Conservation (phyloP, 1,140 invertebrate species). For the Drosophila micromelanica region DNA sequence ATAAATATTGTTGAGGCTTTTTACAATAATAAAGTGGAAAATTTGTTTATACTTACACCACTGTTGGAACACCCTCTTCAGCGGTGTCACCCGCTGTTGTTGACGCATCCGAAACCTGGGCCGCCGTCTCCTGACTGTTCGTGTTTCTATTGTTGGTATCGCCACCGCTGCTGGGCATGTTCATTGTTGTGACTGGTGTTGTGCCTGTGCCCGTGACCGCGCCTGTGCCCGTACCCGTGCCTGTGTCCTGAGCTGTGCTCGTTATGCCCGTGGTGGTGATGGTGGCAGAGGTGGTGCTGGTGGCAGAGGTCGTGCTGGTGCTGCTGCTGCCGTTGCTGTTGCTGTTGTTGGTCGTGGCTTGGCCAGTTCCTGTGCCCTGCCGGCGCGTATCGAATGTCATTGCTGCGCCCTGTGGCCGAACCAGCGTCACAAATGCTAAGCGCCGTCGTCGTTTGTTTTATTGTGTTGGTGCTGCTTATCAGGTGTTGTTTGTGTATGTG, state of each 20-base stretch:
- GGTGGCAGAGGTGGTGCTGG: conserved; percentile 26
- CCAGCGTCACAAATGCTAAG: conserved; percentile 27
- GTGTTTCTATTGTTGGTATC: conserved; percentile 36
- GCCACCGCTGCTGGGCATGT: conserved; percentile 52
- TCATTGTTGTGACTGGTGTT: conserved; percentile 51
- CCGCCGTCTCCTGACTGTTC: conserved; percentile 51
- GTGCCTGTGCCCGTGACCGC: conserved; percentile 49
- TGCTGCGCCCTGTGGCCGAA: conserved; percentile 42
- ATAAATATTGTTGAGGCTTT: not conserved
- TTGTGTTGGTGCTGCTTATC: conserved; percentile 30
- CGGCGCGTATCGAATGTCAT: conserved; percentile 83
- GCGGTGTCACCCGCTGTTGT: conserved; percentile 32
- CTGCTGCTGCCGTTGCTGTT: conserved; percentile 41
- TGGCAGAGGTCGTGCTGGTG: conserved; percentile 36
- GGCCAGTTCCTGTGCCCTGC: conserved; percentile 60
- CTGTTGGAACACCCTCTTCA: conserved; percentile 46
- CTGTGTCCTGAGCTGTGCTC: conserved; percentile 49
- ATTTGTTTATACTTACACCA: conserved; percentile 64
- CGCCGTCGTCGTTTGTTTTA: conserved; percentile 34
- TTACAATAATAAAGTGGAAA: not conserved
- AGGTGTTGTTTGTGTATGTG: conserved; percentile 3
- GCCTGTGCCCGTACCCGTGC: conserved; percentile 21
- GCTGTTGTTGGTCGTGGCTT: conserved; percentile 55
- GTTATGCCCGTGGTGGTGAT: conserved; percentile 16
- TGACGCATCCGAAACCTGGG: conserved; percentile 25